Base-by-base conservation (phyloP, 2,888 invertebrate genomes). In the Ctena decussata region DNA sequence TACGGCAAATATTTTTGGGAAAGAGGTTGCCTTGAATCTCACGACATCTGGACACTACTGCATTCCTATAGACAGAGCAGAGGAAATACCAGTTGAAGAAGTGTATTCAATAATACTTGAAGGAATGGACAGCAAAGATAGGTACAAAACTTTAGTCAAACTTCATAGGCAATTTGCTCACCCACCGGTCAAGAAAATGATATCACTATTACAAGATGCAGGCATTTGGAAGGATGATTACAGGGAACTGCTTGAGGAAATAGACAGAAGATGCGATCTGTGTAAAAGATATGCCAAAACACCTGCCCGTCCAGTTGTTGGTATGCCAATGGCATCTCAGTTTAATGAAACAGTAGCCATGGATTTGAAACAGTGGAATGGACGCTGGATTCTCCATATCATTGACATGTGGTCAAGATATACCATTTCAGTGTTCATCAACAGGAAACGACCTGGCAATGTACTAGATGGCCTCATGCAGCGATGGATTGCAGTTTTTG, bases 81-180 rank as follows among this genome's bases (percentile, higher is more conserved):
- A 73, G 30, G 69, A 46, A 39, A 41, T 85, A 37, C 11, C 74
- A 32, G 81, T 86, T 15, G 60, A 84, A 77, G 39, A 77, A 32
- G 81, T 86, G 24, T 74, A 30, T 76, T 44, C 70, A n/a, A 80
- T 89, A 24, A 78, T 60, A 12, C 24, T 84, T 15, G 77, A 89
- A 32, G 77, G 78, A 27, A 53, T 53, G 35, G 60, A 57, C 32
- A 32, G 37, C 5, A 30, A 74, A 49, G 41, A 76, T n/a, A 27
- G 24, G 35, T 37, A 76, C 27, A 21, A n/a, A 44, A 77, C 37
- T 24, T 73, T 76, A 3, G 18, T 79, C 27, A 88, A 85, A 60
- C 41, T 88, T 8, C 89, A 89, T 46, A 32, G 89, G 32, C 88
- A 89, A 30, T 90, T 90, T 83, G 88, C 79, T 11, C 46, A 46